Conservation (phyloP, 2,888 invertebrate species). For the Acanthosepion esculentum region DNA sequence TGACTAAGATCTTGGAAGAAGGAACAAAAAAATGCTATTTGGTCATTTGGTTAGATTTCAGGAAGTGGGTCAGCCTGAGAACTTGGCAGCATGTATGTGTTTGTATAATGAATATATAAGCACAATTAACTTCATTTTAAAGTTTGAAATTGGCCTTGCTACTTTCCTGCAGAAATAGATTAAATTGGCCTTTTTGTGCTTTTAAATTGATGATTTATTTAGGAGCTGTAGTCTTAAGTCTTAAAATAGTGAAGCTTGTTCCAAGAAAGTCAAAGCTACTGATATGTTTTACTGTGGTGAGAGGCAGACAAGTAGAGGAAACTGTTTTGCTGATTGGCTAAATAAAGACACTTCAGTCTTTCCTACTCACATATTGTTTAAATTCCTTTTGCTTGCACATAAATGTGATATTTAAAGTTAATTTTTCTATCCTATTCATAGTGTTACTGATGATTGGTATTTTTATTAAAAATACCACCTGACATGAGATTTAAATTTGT, state of each 20-base stretch:
- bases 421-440: background rate
- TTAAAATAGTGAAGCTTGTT: background rate
- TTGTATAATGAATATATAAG: too few species aligned
- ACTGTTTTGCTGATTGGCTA: background rate
- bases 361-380: background rate
- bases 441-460: background rate
- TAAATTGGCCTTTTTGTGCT: background rate
- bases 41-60: too few species aligned
- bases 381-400: conserved; percentile 14
- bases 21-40: too few species aligned
- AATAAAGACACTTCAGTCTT: background rate
- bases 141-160: background rate
- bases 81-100: too few species aligned
- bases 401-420: too few species aligned
- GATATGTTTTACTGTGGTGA: too few species aligned
- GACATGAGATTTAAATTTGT: background rate
- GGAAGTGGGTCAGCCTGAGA: too few species aligned
- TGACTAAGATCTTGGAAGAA: too few species aligned
- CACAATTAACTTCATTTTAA: background rate
- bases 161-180: background rate
- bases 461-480: background rate
- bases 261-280: background rate
- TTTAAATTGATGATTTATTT: background rate
- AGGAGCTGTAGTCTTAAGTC: background rate
- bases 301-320: background rate